These are phyloP conservation scores for Phalacrocorax aristotelis DNA, from an alignment of 2,113 vertebrate genomes.

Conservation along the genomic window DNA sequence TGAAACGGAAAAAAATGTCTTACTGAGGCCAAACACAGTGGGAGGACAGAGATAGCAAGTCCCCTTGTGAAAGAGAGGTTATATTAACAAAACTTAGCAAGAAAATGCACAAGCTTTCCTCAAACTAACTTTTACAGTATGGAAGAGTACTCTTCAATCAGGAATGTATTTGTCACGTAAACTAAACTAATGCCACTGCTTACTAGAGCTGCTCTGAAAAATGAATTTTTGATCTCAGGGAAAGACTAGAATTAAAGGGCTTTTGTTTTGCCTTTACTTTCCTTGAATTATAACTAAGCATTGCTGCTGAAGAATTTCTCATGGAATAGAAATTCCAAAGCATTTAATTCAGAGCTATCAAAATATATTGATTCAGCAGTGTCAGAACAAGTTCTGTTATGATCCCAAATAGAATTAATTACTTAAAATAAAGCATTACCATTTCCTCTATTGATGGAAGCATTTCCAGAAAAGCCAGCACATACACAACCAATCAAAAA, in stretches of 20 bases:
- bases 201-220: neutral
- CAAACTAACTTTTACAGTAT: neutral
- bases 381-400: fast-evolving
- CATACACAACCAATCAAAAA: neutral
- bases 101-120: neutral
- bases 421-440: neutral
- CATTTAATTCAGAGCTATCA: neutral
- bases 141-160: neutral
- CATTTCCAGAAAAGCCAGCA: neutral
- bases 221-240: neutral
- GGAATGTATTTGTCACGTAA: neutral
- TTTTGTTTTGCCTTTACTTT: neutral
- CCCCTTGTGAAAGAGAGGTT: neutral
- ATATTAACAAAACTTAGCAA: neutral
- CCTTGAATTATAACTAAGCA: neutral
- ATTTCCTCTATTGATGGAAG: neutral
- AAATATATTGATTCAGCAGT: neutral
- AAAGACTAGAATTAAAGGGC: neutral
- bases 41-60: neutral
- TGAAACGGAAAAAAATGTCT: neutral
- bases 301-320: neutral
- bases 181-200: neutral
- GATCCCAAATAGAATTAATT: neutral
- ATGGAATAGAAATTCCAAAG: neutral
- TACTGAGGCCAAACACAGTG: neutral